Evolutionary conservation across 1,140 invertebrate genomes (phyloP), one percentile per base, ranked within the genome.

Genomic region (Anoplolepis gracilipes): DNA sequence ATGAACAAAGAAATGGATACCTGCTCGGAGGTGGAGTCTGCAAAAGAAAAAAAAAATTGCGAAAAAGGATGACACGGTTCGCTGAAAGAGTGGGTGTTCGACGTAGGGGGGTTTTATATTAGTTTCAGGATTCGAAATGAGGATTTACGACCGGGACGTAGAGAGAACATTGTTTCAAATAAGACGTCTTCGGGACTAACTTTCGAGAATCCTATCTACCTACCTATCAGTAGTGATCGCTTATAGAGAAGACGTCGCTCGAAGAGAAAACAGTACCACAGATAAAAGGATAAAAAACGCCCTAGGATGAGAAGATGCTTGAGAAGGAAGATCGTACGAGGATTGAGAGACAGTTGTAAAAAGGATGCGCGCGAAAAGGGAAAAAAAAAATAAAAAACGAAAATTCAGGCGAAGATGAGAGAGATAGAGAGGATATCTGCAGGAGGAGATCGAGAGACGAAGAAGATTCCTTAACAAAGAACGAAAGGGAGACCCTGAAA

Each of bases 131-230:
- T 94, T 94, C 91, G 93, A 91, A 95, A 95, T 94, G 94, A 94
- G 93, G 89, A 95, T 94, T 95, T 94, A 95, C 94, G 94, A 93
- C 91, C 93, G 91, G 93, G 91, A 89, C 91, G 91, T 87, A 89
- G 84, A 92, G 90, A 92, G 92, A 93, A 95, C 94, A 95, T 94
- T 95, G 94, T 95, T 95, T 94, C 94, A 92, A 95, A 93, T 94
- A 94, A 95, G 94, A 95, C 92, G 90, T 95, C 93, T 93, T 90
- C 84, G 85, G 85, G 28, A n/a, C 85, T 84, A 85, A 91, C 86
- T 84, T 92, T 91, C 85, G 88, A 49, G 46, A 78, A 89, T 88
- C 87, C 69, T 87, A 78, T 33, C 57, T 79, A 73, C 42, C 39
- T 30, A 42, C 13, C 67, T 72, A 53, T 13, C 33, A 11, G 13